Conservation (phyloP, 2,113 vertebrate genomes). For the Urocitellus parryii region DNA sequence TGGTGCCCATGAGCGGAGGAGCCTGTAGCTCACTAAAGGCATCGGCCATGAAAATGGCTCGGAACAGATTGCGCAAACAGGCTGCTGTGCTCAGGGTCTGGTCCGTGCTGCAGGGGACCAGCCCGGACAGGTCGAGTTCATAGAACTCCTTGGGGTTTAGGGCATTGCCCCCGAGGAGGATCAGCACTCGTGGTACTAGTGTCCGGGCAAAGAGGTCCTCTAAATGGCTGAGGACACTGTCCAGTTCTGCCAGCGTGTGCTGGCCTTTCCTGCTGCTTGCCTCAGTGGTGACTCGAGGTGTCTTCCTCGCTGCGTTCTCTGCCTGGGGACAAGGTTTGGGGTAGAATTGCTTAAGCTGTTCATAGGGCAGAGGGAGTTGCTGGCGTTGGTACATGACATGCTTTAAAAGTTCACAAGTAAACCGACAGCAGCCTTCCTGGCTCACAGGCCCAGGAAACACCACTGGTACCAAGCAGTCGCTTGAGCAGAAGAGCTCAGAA, state of each 20-base stretch:
- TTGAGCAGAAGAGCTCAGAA: conserved; percentile 56
- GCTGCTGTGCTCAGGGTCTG: conserved; percentile 88
- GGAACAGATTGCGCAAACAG: conserved; percentile 94
- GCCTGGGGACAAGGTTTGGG: conserved; percentile 86
- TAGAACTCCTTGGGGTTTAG: conserved; percentile 95
- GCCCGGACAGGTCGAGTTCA: conserved; percentile 94
- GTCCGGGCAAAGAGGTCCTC: conserved; percentile 93
- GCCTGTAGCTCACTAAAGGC: conserved; percentile 93
- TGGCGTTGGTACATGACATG: conserved; percentile 96
- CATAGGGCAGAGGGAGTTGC: conserved; percentile 96
- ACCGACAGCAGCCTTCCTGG: conserved; percentile 92
- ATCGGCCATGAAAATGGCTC: conserved; percentile 94
- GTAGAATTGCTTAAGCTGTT: conserved; percentile 93
- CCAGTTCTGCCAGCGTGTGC: conserved; percentile 91
- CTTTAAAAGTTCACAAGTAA: conserved; percentile 95
- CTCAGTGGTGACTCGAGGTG: conserved; percentile 75
- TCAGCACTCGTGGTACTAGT: conserved; percentile 93
- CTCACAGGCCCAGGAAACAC: conserved; percentile 92
- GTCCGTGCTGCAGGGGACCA: conserved; percentile 86
- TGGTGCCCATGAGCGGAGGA: conserved; percentile 90
- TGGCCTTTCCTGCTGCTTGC: conserved; percentile 89
- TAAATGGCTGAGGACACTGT: conserved; percentile 92
- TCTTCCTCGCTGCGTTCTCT: conserved; percentile 84
- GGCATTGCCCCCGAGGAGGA: conserved; percentile 93
- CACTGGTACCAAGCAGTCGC: conserved; percentile 89